phyloP scores from a whole-genome alignment of 2,113 vertebrate genomes.

The Oophaga pumilio region DNA sequence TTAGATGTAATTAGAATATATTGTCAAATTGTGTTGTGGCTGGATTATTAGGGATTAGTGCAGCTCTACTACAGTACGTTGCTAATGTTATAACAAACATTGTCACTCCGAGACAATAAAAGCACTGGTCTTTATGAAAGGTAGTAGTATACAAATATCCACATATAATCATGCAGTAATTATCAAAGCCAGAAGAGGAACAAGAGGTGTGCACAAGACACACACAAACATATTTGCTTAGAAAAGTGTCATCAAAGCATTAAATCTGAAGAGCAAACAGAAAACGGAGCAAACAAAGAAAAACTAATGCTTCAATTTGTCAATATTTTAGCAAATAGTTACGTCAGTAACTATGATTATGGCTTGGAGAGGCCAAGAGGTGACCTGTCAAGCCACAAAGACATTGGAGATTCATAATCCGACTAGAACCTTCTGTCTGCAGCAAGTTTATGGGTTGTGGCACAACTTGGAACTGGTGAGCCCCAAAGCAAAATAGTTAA shows the following conservation, averaged over 20 bases:
- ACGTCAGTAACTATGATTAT: neutral
- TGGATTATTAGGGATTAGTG: neutral
- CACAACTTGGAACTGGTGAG: too few relatives aligned
- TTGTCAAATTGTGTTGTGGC: neutral
- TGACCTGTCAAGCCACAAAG: too few relatives aligned
- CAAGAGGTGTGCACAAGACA: neutral
- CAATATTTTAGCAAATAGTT: neutral
- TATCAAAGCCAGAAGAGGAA: neutral
- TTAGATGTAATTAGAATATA: neutral
- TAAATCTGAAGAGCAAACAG: slow-evolving; percentile 8
- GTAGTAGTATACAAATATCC: neutral
- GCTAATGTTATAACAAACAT: neutral
- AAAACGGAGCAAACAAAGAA: neutral
- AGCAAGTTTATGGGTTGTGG: too few relatives aligned
- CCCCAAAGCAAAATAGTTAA: too few relatives aligned
- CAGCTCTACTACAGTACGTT: neutral
- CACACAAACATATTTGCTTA: neutral
- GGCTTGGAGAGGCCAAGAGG: too few relatives aligned
- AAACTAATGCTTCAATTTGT: neutral
- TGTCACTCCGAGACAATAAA: neutral
- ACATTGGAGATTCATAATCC: too few relatives aligned
- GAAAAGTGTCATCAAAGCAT: neutral
- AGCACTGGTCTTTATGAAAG: neutral
- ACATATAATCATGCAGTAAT: neutral
- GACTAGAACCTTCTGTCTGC: too few relatives aligned